Evolutionary conservation across 2,113 vertebrate genomes (phyloP), one percentile per base, ranked within the genome.

Genomic region (Sylvia atricapilla): DNA sequence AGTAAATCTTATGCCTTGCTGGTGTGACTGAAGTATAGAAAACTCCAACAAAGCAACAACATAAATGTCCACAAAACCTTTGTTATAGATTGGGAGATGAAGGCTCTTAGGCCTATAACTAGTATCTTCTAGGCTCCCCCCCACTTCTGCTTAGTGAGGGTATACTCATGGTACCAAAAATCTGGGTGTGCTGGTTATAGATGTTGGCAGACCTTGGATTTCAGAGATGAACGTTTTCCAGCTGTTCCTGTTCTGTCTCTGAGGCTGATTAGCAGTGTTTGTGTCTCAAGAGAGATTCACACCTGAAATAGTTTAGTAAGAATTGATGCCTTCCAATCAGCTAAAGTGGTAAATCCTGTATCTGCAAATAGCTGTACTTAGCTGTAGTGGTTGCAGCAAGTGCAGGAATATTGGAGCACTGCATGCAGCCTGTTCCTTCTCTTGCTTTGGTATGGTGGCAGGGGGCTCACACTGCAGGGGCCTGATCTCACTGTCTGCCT

Each of bases 391-490:
- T 43, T 37, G 30, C 74, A 79, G 74, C n/a, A 46, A 46, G 43
- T 0, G 2, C 39, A 39, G 43, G 58, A 49, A 41, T 41, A 7
- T 3, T 4, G 6, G 37, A 88, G 4, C 1, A 1, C 24, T 31
- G 43, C 37, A 8, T 7, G 10, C 15, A 31, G 33, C 47, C 44
- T 64, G 10, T 52, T 27, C 35, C 68, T 76, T 0, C 0, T 15
- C 47, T 37, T 28, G 15, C 41, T 87, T 49, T 58, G 39, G 5
- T 16, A 4, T 1, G 47, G 33, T 5, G 1, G 17, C 13, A 11
- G 10, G 23, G 47, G 25, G 6, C 50, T 83, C 1, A 0, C 6
- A 0, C 35, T 63, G 39, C 39, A 47, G 53, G 30, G 1, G 1
- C 1, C 31, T 60, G 55, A n/a, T 46, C 39, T 66, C 13, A 0